Conservation (phyloP, 2,113 vertebrate species). For the Scomber colias region DNA sequence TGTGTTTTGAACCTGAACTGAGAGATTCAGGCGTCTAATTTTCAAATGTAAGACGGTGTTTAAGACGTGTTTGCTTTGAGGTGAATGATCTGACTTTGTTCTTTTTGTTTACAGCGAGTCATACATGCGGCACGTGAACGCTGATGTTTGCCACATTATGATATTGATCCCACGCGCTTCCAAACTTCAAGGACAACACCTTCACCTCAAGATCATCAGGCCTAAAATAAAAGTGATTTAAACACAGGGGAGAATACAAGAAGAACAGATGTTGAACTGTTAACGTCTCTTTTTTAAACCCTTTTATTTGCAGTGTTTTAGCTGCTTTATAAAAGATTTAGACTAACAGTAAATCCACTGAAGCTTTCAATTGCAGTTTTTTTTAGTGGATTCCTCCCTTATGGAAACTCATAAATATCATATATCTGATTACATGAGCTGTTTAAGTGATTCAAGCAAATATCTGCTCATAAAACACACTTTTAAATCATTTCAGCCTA, state of each 20-base stretch:
- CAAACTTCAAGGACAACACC: conserved; percentile 32
- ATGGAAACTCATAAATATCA: too few species aligned
- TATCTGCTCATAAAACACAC: background rate
- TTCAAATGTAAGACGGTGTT: background rate
- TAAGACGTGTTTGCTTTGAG: conserved; percentile 9
- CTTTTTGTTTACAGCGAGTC: conserved; percentile 11
- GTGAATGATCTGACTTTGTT: conserved; percentile 15
- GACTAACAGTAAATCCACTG: too few species aligned
- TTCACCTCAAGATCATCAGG: conserved; percentile 31
- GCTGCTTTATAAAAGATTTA: too few species aligned
- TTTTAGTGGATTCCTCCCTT: too few species aligned
- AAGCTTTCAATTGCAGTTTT: too few species aligned
- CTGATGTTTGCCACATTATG: conserved; percentile 17
- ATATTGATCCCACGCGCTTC: conserved; percentile 4
- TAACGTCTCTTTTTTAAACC: background rate
- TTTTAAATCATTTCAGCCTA: background rate
- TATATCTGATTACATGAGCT: background rate
- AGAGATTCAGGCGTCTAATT: conserved; percentile 22
- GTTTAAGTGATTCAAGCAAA: background rate
- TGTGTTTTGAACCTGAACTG: background rate
- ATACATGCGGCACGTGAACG: background rate
- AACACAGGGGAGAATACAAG: background rate
- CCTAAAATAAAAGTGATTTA: too few species aligned
- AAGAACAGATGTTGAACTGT: background rate
- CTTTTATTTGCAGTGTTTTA: background rate